Evolutionary conservation across 2,113 vertebrate genomes (phyloP), one percentile per base, ranked within the genome.

Genomic region (Lophura nycthemera): DNA sequence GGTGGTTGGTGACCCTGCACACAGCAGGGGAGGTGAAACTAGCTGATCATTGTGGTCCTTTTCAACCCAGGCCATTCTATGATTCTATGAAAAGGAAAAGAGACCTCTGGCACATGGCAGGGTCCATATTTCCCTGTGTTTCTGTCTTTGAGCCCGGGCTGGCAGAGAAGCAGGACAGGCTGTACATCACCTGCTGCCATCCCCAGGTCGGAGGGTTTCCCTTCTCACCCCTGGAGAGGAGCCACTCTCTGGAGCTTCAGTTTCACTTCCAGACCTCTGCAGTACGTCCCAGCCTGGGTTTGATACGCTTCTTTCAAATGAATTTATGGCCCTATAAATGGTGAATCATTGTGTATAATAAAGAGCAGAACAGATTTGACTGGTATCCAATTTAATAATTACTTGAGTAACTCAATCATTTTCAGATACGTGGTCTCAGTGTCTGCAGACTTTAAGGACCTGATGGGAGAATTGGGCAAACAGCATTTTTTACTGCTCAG

Each of bases 321-420:
- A 82, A 97, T 97, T 97, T 97, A 97, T 88, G 52, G 79, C 54
- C 87, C 91, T 94, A 91, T 94, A 95, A 97, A 96, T 11, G 83
- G 89, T 94, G 96, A 97, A 95, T 95, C 85, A 88, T 75, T 91
- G 84, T 92, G 60, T 95, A 92, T 93, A 91, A 93, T 96, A 95
- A 96, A 96, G 88, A 96, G 73, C 83, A 90, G 96, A 89, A 24
- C 61, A 93, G 91, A 83, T 89, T 29, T 96, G 95, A 97, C 87
- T 92, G 73, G 85, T 95, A 87, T 96, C 92, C 96, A 97, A 95
- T 96, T 96, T 96, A 95, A 96, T 97, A 98, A 98, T 96, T 97
- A 92, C 91, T 79, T 8, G 83, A 92, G 89, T 95, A 96, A 96
- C 95, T 98, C 96, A 78, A 93, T 97, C 86, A 96, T 97, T 97